Percentiles rank a stretch among this genome's conserved stretches.
Conservation (phyloP, 2,888 invertebrate genomes). For the Crepidodera aurea region DNA sequence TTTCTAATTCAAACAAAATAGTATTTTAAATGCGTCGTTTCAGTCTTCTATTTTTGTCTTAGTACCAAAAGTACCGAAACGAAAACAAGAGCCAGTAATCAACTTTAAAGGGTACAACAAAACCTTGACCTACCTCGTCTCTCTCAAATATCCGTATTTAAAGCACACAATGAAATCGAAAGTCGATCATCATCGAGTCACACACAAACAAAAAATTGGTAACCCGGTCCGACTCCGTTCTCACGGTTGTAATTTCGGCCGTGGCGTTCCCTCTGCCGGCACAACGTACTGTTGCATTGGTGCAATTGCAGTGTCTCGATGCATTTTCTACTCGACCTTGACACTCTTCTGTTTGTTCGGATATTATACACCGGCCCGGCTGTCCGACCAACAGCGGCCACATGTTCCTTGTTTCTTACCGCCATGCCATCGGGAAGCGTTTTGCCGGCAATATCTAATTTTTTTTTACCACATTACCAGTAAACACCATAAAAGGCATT, state of each 20-base stretch:
- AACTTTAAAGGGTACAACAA: background rate
- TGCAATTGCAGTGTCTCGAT: conserved; percentile 58
- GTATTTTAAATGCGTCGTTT: too few relatives aligned
- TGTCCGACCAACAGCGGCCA: conserved; percentile 27
- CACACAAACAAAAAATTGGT: background rate
- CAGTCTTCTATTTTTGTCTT: too few relatives aligned
- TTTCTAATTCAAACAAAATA: too few relatives aligned
- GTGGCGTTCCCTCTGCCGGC: conserved; percentile 44
- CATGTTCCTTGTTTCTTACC: conserved; percentile 29
- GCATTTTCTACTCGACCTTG: conserved; percentile 60
- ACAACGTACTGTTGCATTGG: conserved; percentile 57
- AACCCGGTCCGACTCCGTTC: background rate
- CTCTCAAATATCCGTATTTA: conserved; percentile 12
- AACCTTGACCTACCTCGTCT: conserved; percentile 21
- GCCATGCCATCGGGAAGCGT: too few relatives aligned
- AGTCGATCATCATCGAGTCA: conserved; percentile 22
- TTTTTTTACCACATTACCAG: too few relatives aligned
- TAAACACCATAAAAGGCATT: too few relatives aligned
- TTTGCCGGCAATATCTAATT: too few relatives aligned
- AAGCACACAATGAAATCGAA: conserved; percentile 18
- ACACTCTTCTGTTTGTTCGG: conserved; percentile 56
- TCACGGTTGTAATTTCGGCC: conserved; percentile 44
- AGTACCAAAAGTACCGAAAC: too few relatives aligned
- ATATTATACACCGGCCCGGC: conserved; percentile 23
- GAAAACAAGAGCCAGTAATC: too few relatives aligned